Base-by-base conservation (phyloP, 2,888 invertebrate species). In the Spodoptera littoralis region DNA sequence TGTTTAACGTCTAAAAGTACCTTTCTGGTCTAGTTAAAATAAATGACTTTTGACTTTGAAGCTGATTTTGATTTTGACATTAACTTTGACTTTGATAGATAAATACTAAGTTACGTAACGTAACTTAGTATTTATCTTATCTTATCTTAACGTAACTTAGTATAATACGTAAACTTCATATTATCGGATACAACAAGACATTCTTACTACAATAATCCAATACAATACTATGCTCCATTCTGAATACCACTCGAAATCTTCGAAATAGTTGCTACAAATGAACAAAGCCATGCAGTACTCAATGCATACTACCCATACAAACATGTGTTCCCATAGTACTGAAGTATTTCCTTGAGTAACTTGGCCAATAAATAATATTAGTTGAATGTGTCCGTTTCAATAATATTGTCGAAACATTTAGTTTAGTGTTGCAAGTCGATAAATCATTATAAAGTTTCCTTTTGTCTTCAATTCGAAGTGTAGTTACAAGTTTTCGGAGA, bases 381-480 rank as follows among this genome's bases (percentile, higher is more conserved):
- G 76, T 83, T 81, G 84, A 82, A 85, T 81, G 77, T 84, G 84
- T 81, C 83, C 76, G 75, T 84, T 86, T 86, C 82, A 86, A 84
- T 85, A 81, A 72, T 79, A 80, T 82, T 79, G 80, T 81, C 78
- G 80, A 79, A 82, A 83, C 80, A 79, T 76, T 82, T 79, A 76
- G 70, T 76, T 82, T 79, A 76, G 70, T 54, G 65, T 61, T 70
- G 65, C 58, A 62, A 57, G 52, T 72, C 64, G 41, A 65, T 77
- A 77, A 74, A 70, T 76, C 67, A 74, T 65, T 45, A 47, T 8
- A 13, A 67, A 79, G 60, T 79, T 72, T 49, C 55, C 58, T 62
- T 73, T 73, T 65, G 73, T 69, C 41, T 42, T 60, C 49, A 61
- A 47, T 55, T 64, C 36, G 9, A 36, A 36, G 36, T 36, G 36